Evolutionary conservation across 2,888 invertebrate species (phyloP).

Genomic region (Hypercompe scribonia): DNA sequence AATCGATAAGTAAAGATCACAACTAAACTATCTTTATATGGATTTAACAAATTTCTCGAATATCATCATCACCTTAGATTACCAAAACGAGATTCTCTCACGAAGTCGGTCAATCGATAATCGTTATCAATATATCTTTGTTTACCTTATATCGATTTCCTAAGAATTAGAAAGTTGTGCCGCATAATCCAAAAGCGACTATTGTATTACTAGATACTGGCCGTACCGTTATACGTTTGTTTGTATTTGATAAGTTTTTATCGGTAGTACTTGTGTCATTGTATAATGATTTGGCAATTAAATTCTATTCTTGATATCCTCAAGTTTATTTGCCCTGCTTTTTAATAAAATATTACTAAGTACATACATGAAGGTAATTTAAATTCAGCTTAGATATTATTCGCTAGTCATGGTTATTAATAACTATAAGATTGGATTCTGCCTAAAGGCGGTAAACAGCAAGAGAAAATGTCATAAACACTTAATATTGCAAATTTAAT

Average conservation of each 20-base stretch:
- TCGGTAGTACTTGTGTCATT: constrained; percentile 1
- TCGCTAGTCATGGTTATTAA: not conserved
- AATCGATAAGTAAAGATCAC: constrained; percentile 6
- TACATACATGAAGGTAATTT: not conserved
- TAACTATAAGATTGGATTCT: not conserved
- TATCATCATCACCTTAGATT: constrained; percentile 30
- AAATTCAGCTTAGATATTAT: not conserved
- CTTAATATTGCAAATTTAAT: not conserved
- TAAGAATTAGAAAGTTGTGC: constrained; percentile 56
- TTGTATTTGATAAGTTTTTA: constrained; percentile 14
- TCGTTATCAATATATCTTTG: constrained; percentile 53
- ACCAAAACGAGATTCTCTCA: constrained; percentile 46
- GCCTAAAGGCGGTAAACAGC: no score
- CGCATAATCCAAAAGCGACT: constrained; percentile 34
- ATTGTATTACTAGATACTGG: constrained; percentile 46
- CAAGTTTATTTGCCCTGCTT: not conserved
- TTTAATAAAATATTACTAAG: not conserved
- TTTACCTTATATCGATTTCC: constrained; percentile 58
- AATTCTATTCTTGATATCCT: constrained; percentile 2
- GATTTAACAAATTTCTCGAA: constrained; percentile 16
- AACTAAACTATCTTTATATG: constrained; percentile 5
- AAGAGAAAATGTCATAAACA: not conserved
- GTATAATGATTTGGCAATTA: constrained; percentile 34
- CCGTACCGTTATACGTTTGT: constrained; percentile 37
- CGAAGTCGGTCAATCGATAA: constrained; percentile 50